Evolutionary conservation across 2,888 invertebrate species (phyloP), one percentile per base, ranked within the genome.

Genomic region (Cantharis flavilabris): DNA sequence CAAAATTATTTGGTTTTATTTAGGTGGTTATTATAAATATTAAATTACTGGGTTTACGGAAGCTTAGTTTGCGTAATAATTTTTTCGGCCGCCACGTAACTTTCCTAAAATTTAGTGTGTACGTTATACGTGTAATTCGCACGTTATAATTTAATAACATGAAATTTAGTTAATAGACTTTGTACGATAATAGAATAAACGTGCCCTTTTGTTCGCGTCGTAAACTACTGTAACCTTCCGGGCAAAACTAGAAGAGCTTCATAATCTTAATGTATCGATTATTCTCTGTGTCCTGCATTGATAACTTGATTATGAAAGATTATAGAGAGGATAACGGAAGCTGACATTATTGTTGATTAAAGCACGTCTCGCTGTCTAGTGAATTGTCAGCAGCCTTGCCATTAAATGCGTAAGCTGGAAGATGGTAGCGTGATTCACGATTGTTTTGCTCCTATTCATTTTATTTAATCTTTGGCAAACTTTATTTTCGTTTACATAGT

Each of bases 221-320:
- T 67, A 70, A 70, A 49, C 70, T 69, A 75, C 64, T 65, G 14
- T 26, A 67, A 69, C 62, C 75, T 76, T 76, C 75, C 69, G 75
- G 75, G 30, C 74, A 18, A 70, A 73, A 70, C 65, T 71, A 33
- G 23, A 70, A 62, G 49, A 49, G 49, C 49, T 49, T 49, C 26
- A 30, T 71, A 76, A 79, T 73, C 76, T 69, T 69, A 28, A 71
- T 33, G 30, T 30, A 64, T 72, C 73, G 76, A 70, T 62, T 75
- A 72, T 75, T 79, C 71, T 72, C 76, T 74, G 72, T 78, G 79
- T 78, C 77, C 76, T 77, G 74, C 76, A 72, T 75, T 80, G 82
- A 82, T 83, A 81, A 83, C 81, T 83, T 81, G 83, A 83, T 82
- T 83, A 82, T 75, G 69, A 77, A 77, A 77, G 80, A 80, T 80